phyloP scores from a whole-genome alignment of 2,113 vertebrate genomes.

The Paramisgurnus dabryanus region DNA sequence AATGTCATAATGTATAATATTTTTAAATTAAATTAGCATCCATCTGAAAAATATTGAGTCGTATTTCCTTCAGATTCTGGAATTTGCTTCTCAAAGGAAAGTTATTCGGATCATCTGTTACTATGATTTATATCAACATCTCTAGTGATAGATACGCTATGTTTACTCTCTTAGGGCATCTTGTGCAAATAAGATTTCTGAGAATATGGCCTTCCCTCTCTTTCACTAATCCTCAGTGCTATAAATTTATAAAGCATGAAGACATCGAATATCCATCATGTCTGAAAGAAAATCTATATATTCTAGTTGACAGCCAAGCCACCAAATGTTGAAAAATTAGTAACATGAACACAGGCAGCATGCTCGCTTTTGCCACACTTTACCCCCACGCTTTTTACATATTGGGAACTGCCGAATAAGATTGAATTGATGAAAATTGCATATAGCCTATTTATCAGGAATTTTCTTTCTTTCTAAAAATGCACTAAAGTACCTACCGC shows the following conservation, averaged over 20 bases:
- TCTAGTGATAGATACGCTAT: not conserved
- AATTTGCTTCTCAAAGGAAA: not conserved
- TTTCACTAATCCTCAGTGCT: not conserved
- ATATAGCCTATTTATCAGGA: not conserved
- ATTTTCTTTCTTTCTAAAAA: not conserved
- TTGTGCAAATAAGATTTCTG: slow-evolving; percentile 21
- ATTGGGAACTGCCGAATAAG: not conserved
- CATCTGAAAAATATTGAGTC: not conserved
- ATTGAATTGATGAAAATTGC: slow-evolving; percentile 1
- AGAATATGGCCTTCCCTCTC: not conserved
- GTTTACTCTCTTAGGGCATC: not conserved
- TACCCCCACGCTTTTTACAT: not conserved
- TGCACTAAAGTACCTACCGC: not conserved
- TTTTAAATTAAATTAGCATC: not conserved
- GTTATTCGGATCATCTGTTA: not conserved
- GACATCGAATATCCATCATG: slow-evolving; percentile 22
- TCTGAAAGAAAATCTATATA: slow-evolving; percentile 38
- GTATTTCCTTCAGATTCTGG: not conserved
- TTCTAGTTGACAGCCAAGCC: slow-evolving; percentile 13
- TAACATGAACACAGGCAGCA: not conserved
- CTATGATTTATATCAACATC: not conserved
- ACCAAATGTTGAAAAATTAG: slow-evolving; percentile 31
- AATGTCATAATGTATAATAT: too few species aligned
- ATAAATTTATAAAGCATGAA: slow-evolving; percentile 15
- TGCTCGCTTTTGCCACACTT: not conserved